Base-by-base conservation (phyloP, 1,140 invertebrate genomes). In the Nephila pilipes region DNA sequence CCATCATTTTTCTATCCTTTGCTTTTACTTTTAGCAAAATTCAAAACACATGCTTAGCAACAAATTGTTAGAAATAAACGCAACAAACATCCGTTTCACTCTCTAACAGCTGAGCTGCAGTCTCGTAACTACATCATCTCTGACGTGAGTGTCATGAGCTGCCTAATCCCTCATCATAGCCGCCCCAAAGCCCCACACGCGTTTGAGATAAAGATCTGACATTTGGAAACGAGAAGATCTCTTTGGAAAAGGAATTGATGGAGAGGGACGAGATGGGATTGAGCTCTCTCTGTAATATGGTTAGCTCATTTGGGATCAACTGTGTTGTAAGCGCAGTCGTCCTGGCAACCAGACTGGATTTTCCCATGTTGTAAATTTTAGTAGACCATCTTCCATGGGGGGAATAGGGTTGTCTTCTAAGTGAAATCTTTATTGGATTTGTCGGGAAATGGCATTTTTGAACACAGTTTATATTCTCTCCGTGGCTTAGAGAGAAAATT, bases 181-280 rank as follows among this genome's bases (percentile, higher is more conserved):
- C 12, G 46, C 46, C 65, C 38, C 79, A 46, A 22, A 57, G n/a
- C 32, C 54, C 32, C 57, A 60, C 83, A 85, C 83, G 83, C 46
- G 57, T 36, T 12, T 32, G 46, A 58, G 83, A 85, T 85, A 60
- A 58, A 60, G 83, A 85, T 85, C 83, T 85, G 83, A 85, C 83
- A 85, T 58, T 32, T 58, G 54, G n/a, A 85, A 25, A 85, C 20
- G 57, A 85, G 29, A 58, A 85, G 55, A 57, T 85, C 65, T 69
- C 65, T 29, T 32, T 32, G 65, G 65, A 32, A 25, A 32, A 32
- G 65, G 25, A 36, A 22, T 63, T 22, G 22, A 60, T 60, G 58
- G 58, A 20, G n/a, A 25, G n/a, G 14, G 14, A 25, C n/a, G 14
- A 69, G 10, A 16, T 32, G 65, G 65, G 29, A 25, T 69, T 4